A percentile compares a stretch with the other conserved stretches of the same genome.
Evolutionary conservation across 2,113 vertebrate species (phyloP).

Genomic region (Manacus vitellinus): DNA sequence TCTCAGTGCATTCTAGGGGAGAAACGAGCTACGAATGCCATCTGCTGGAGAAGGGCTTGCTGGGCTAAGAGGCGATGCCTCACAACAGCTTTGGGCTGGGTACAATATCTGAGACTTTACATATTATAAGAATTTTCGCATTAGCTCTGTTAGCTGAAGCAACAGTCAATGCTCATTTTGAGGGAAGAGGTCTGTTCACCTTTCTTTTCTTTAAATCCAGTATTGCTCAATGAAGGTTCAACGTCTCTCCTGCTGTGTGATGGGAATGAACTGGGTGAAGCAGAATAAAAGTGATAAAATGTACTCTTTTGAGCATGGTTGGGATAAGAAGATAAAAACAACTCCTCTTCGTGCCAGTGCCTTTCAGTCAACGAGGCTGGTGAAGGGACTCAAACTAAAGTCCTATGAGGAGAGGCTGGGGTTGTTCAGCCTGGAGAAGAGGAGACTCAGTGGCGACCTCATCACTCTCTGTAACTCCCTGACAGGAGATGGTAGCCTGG

Average conservation of each 20-base stretch:
- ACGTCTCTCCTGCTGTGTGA: neutral
- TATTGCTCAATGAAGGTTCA: neutral
- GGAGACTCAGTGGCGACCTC: no score
- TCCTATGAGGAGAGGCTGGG: no score
- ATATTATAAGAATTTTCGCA: neutral
- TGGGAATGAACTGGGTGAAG: neutral
- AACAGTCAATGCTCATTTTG: neutral
- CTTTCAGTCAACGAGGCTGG: neutral
- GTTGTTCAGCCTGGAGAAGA: no score
- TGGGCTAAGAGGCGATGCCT: neutral
- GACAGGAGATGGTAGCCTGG: no score
- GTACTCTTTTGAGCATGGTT: neutral
- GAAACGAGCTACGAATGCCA: slow-evolving; percentile 49
- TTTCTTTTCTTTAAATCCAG: neutral
- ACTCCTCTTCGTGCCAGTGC: no score
- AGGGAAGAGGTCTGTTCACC: neutral
- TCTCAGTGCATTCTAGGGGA: neutral
- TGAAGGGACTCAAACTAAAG: no score
- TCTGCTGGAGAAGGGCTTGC: slow-evolving; percentile 39
- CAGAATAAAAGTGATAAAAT: neutral
- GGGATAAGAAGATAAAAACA: neutral
- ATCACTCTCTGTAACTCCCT: no score
- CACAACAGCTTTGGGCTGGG: neutral
- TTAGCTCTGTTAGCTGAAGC: neutral
- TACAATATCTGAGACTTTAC: neutral